Conservation (phyloP, 2,113 vertebrate species). For the Pandion haliaetus region DNA sequence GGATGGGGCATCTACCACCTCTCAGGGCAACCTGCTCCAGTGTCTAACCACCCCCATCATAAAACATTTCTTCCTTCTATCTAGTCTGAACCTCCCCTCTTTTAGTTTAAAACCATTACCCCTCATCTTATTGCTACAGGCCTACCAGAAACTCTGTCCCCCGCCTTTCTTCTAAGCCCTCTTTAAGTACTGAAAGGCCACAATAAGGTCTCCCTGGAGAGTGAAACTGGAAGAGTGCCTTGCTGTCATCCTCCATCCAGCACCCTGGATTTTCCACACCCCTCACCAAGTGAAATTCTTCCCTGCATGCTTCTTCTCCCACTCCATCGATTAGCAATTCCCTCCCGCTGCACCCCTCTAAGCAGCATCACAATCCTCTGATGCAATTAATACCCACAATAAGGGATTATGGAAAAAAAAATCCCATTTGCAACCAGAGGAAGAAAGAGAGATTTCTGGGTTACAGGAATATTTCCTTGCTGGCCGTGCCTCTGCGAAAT, state of each 20-base stretch:
- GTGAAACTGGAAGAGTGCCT: neutral
- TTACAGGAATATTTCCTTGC: neutral
- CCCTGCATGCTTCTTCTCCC: neutral
- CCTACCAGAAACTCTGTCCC: neutral
- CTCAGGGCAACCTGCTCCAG: neutral
- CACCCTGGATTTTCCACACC: neutral
- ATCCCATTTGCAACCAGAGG: neutral
- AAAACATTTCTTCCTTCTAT: rapidly evolving
- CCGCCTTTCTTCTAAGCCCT: neutral
- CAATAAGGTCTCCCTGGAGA: neutral
- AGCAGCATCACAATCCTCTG: neutral
- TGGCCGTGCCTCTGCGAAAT: neutral
- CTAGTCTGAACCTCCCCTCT: neutral
- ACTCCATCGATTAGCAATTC: neutral
- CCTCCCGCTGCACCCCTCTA: neutral
- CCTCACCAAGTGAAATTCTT: neutral
- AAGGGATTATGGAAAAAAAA: neutral
- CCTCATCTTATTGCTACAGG: rapidly evolving
- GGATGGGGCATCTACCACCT: neutral
- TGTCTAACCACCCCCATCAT: rapidly evolving
- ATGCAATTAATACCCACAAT: neutral
- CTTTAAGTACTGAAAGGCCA: neutral
- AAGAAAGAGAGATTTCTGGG: neutral
- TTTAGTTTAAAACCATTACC: neutral
- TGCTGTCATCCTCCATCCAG: neutral